Conservation (phyloP, 2,888 invertebrate genomes). For the Mellilla xanthometata region DNA sequence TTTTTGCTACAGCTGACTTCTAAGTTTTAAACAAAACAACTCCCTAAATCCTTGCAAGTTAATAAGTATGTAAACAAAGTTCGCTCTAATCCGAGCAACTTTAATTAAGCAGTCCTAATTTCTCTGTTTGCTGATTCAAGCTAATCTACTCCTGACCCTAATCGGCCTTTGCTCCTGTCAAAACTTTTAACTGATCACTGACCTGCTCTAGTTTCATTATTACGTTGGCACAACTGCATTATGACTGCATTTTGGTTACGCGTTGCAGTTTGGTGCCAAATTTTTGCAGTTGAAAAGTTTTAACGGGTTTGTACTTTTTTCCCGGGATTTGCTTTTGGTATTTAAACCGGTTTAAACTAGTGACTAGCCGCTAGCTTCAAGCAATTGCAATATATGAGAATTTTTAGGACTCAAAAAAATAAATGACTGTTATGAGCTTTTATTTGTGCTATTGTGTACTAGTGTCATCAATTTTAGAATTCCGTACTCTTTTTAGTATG, state of each 20-base stretch:
- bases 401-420: no score
- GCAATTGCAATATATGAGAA: no score
- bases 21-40: no score
- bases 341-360: not conserved
- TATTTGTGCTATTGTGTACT: no score
- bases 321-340: not conserved
- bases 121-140: constrained; percentile 8
- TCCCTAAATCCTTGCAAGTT: no score
- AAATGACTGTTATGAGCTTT: no score
- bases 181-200: constrained; percentile 24
- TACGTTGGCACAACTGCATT: constrained; percentile 43
- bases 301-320: constrained; percentile 10
- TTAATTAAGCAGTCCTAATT: constrained; percentile 7
- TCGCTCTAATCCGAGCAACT: constrained; percentile 6
- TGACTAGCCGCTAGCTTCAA: no score
- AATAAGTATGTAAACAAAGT: not conserved
- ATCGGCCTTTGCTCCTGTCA: constrained; percentile 12
- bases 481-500: no score
- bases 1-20: no score
- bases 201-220: constrained; percentile 25
- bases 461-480: no score
- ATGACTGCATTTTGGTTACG: constrained; percentile 50
- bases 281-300: constrained; percentile 24
- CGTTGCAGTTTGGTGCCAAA: constrained; percentile 33
- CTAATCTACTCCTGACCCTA: constrained; percentile 13